Conservation (phyloP, 2,113 vertebrate genomes). For the Chelonoidis abingdonii region DNA sequence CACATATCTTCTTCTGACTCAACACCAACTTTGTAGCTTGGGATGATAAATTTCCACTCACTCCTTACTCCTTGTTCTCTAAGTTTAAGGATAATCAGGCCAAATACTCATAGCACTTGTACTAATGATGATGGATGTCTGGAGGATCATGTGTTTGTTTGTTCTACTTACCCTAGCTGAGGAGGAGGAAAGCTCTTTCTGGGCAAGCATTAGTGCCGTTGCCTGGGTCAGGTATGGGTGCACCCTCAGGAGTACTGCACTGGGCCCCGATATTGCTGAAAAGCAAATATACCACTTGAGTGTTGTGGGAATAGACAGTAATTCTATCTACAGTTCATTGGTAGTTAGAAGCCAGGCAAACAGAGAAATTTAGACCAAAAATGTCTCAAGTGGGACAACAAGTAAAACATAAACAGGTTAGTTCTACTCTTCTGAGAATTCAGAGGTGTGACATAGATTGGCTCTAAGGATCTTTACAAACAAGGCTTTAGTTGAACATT, state of each 20-base stretch:
- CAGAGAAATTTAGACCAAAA: background rate
- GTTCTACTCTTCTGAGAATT: background rate
- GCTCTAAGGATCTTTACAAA: background rate
- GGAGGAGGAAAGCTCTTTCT: background rate
- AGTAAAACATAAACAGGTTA: background rate
- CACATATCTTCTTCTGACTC: constrained; percentile 47
- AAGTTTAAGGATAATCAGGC: background rate
- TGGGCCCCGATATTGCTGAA: background rate
- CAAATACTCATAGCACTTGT: background rate
- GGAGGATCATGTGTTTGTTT: background rate
- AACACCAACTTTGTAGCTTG: constrained; percentile 35
- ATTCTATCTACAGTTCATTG: background rate
- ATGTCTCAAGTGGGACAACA: background rate
- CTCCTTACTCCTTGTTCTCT: background rate
- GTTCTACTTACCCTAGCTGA: background rate
- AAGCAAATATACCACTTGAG: background rate
- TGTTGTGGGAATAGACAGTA: background rate
- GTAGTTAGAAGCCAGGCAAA: background rate
- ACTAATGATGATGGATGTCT: background rate
- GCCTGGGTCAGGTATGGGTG: background rate
- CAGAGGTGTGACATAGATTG: background rate
- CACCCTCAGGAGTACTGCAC: background rate
- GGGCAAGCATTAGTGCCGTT: background rate
- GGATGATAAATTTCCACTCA: constrained; percentile 64
- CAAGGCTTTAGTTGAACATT: background rate